Evolutionary conservation across 2,888 invertebrate species (phyloP), one percentile per base, ranked within the genome.

Genomic region (Drosophila multiciliata): DNA sequence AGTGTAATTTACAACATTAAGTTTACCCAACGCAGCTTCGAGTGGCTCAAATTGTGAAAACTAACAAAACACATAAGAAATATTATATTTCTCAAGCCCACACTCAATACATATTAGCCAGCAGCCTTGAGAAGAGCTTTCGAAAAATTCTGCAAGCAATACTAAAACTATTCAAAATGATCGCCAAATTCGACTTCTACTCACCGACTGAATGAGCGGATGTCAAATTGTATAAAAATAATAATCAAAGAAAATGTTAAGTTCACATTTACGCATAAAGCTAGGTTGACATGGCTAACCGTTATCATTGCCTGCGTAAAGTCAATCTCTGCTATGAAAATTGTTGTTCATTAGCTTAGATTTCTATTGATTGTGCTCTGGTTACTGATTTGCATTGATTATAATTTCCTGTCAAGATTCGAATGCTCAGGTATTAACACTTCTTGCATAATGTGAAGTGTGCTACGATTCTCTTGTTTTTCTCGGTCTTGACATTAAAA

Each of bases 1-100:
- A 73, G 68, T 70, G 73, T 80, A 80, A 76, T 86, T 88, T 88
- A 83, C 77, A 72, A 80, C 73, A 74, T 64, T 75, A 65, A 66
- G 62, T 45, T 66, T 62, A 67, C 70, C 67, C 53, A 72, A 57
- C 23, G 11, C 23, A 35, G 53, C 33, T 48, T 36, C 59, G 15
- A 73, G 38, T 57, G 40, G 17, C 38, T 49, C 38, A 35, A 69
- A 70, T 40, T 20, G 20, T 20, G 20, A 45, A 45, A 20, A 20
- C 15, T 7, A 45, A 45, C 29, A 59, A 59, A 53, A 65, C 45
- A 58, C 36, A 70, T 15, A 11, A 45, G 26, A 54, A 50, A 20
- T 3, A 77, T 63, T 60, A 53, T 63, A 63, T 71, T 55, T 63
- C 42, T 23, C 52, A 71, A 72, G 48, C 49, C 29, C 49, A 54